Evolutionary conservation across 1,140 invertebrate species (phyloP), one percentile per base, ranked within the genome.

Genomic region (Mactra quadrangularis): DNA sequence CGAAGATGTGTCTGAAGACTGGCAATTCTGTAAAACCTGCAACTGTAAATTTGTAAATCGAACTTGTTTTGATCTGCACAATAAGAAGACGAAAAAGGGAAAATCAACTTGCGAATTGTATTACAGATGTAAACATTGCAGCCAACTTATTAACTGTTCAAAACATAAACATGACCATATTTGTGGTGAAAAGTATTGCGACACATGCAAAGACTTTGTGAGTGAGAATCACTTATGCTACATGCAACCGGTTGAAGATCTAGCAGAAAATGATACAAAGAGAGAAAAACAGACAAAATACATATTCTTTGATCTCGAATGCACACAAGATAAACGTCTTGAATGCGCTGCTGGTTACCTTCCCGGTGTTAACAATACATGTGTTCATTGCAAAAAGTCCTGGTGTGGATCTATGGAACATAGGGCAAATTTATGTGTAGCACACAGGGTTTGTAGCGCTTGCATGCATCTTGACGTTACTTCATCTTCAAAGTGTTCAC

Each of bases 41-140:
- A 72, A 72, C 50, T 72, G 70, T 72, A 72, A 72, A 57, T 72
- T 72, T 72, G 22, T 72, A 53, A 72, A 72, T 41, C 3, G 55
- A 38, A 57, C 47, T 17, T 72, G 70, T n/a, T 72, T 72, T 41
- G 35, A 4, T 13, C 25, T 71, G 27, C 68, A 71, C 27, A 31
- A 33, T 52, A 71, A 52, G 1, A 71, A 71, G 25, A 52, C 68
- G 27, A 45, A 71, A 71, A 71, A 71, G 13, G 68, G 68, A 53
- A 71, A 52, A 33, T 71, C 68, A 27, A 71, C 68, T 13, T 74
- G 70, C 17, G 50, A 74, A 25, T n/a, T 57, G 19, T 74, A 74
- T 74, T 25, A 55, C 31, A 55, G n/a, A 35, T 74, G 50, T 22
- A 74, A 55, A 53, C 2, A 53, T 25, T 74, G 70, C 38, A 41